Evolutionary conservation across 2,113 vertebrate genomes (phyloP), one percentile per base, ranked within the genome.

Genomic region (Cacatua alba): DNA sequence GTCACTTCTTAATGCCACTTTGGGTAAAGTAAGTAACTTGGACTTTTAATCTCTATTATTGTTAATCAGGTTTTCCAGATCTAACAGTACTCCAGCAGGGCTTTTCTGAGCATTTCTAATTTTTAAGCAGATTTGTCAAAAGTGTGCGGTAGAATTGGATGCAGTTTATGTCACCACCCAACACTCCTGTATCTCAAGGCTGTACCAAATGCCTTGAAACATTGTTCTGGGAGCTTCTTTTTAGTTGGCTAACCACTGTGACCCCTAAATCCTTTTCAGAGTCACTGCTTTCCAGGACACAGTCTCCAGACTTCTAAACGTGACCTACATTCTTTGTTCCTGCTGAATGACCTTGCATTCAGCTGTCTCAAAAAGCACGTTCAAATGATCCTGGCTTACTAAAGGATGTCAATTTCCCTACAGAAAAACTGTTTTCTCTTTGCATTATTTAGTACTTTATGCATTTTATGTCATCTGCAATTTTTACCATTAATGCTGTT

Each of bases 251-350:
- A 95, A 75, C 90, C 79, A 83, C 76, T 75, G 85, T 95, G 92
- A 96, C 92, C 90, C 67, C 63, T 91, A 94, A 96, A 94, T 93
- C 92, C 93, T 90, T 90, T 94, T 94, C 86, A 94, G 96, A 96
- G 92, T 94, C 71, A 90, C 55, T 18, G 25, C 94, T 96, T 96
- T 96, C 79, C 96, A 96, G 82, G 94, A 95, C 90, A 94, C 59
- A 68, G 90, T 92, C 93, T 86, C 85, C 68, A 93, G 71, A 81
- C 94, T 92, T 95, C 93, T 64, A 92, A 95, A 95, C 2, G 11
- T 95, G 95, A 96, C 95, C 96, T 97, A 97, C 94, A 96, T 97
- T 96, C 95, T 90, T 90, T 90, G 93, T 96, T 97, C 88, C 82
- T 95, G 75, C 37, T 95, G 94, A 95, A 89, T 95, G 94, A 97